Evolutionary conservation across 1,140 invertebrate genomes (phyloP).

Genomic region (Galendromus occidentalis): DNA sequence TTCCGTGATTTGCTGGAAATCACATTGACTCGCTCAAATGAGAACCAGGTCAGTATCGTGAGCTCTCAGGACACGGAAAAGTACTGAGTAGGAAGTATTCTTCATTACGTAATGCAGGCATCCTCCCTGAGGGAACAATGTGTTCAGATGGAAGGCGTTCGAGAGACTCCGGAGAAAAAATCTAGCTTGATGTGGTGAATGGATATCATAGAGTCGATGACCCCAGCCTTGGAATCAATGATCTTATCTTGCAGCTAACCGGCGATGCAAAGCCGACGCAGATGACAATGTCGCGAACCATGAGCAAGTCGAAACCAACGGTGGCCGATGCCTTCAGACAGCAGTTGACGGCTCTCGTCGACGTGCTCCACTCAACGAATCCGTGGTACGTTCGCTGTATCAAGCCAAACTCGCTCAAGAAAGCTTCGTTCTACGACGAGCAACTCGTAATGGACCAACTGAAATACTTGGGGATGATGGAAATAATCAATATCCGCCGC

Average conservation of each 20-base stretch:
- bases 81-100: constrained; percentile 80
- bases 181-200: too few species aligned
- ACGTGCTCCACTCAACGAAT: constrained; percentile 70
- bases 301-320: constrained; percentile 68
- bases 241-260: too few species aligned
- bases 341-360: constrained; percentile 71
- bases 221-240: too few species aligned
- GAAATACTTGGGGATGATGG: constrained; percentile 81
- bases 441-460: constrained; percentile 69
- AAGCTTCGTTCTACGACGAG: constrained; percentile 59
- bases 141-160: too few species aligned
- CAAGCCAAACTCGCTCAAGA: constrained; percentile 74
- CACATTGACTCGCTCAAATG: neutral
- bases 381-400: constrained; percentile 91
- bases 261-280: constrained; percentile 13
- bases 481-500: constrained; percentile 71
- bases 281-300: constrained; percentile 50
- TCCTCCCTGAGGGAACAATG: too few species aligned
- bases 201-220: too few species aligned
- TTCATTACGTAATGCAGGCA: too few species aligned
- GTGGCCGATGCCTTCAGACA: constrained; percentile 79
- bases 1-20: constrained; percentile 38
- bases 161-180: too few species aligned
- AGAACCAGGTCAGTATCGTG: constrained; percentile 44
- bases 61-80: constrained; percentile 59